Conservation (phyloP, 2,113 vertebrate species). For the Phyllostomus hastatus region DNA sequence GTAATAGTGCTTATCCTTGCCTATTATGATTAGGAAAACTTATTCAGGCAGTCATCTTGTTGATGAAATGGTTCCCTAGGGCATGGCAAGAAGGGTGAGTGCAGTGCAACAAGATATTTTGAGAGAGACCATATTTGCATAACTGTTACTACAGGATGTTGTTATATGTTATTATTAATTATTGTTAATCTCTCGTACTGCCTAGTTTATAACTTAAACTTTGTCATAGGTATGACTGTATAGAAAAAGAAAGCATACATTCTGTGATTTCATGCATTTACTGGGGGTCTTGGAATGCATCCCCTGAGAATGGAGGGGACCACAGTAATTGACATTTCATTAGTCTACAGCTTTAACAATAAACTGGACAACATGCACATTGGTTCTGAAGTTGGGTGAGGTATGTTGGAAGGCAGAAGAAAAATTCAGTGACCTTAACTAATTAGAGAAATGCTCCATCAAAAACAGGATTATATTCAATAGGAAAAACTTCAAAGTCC, state of each 20-base stretch:
- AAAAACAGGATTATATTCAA: constrained; percentile 44
- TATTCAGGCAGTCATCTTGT: neutral
- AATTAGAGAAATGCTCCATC: constrained; percentile 32
- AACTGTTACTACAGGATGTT: neutral
- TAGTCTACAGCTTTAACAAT: neutral
- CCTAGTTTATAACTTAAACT: neutral
- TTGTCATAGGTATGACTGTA: neutral
- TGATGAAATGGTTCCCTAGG: neutral
- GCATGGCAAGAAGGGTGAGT: neutral
- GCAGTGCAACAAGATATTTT: neutral
- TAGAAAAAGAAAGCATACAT: neutral
- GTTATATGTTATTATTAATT: neutral
- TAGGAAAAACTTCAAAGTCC: constrained; percentile 1
- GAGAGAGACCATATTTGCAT: neutral
- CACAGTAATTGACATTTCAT: neutral
- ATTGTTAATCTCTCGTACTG: neutral
- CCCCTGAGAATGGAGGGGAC: too few relatives aligned
- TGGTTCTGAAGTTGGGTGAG: constrained; percentile 24
- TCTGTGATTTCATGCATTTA: neutral
- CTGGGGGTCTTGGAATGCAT: neutral
- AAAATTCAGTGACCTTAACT: constrained; percentile 38
- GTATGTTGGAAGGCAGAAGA: constrained; percentile 25
- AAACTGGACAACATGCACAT: neutral
- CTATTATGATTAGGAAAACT: neutral
- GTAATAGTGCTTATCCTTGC: neutral